Conservation (phyloP, 2,888 invertebrate species). For the Agrochola macilenta region DNA sequence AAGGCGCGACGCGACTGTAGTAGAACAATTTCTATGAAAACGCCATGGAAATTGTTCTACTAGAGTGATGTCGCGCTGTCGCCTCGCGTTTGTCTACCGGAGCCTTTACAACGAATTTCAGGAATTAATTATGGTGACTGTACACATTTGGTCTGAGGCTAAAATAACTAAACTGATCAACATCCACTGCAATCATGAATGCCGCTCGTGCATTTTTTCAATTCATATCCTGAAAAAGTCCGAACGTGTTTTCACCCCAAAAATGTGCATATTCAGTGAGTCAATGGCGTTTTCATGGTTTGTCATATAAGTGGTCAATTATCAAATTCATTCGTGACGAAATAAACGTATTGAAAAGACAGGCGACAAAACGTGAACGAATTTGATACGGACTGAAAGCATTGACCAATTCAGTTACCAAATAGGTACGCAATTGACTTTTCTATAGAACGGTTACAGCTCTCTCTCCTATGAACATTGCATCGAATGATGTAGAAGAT, state of each 20-base stretch:
- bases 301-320: slow-evolving; percentile 57
- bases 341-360: slow-evolving; percentile 58
- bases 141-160: neutral
- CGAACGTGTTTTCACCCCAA: slow-evolving; percentile 11
- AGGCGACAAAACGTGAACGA: slow-evolving; percentile 50
- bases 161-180: slow-evolving; percentile 12
- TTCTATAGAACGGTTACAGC: slow-evolving; percentile 49
- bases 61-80: too few relatives aligned
- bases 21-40: too few relatives aligned
- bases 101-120: neutral
- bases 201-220: slow-evolving; percentile 6
- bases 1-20: too few relatives aligned
- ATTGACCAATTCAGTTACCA: slow-evolving; percentile 61
- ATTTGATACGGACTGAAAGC: slow-evolving; percentile 53
- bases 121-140: neutral
- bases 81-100: too few relatives aligned
- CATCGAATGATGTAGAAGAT: slow-evolving; percentile 22
- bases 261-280: slow-evolving; percentile 24
- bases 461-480: slow-evolving; percentile 38
- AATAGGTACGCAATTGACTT: slow-evolving; percentile 51
- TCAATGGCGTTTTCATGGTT: slow-evolving; percentile 43
- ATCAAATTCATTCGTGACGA: slow-evolving; percentile 52
- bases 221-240: slow-evolving; percentile 15
- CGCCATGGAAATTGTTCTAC: too few relatives aligned
- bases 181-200: slow-evolving; percentile 8